Evolutionary conservation across 53 echinoderm and acorn worm species (phyloP).

Genomic region (Crossaster papposus): DNA sequence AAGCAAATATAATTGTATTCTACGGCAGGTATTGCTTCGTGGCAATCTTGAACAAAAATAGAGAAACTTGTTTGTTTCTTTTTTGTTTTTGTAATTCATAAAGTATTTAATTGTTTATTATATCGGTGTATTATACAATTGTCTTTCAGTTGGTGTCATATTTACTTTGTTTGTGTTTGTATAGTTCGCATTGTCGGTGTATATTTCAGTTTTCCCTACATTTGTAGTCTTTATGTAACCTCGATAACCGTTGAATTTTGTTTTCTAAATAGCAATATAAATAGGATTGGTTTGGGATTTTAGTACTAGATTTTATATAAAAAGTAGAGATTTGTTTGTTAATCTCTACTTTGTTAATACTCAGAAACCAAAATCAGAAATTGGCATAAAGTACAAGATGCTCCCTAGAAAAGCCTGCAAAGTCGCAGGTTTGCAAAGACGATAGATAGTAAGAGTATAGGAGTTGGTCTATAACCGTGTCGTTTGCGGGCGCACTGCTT

Average conservation of each 20-base stretch:
- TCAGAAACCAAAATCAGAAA: no score
- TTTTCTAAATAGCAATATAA: not conserved
- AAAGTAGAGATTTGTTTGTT: no score
- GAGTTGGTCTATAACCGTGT: no score
- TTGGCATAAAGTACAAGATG: no score
- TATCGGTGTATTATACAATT: not conserved
- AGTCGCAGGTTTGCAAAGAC: no score
- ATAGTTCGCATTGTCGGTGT: not conserved
- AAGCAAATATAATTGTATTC: constrained; percentile 33
- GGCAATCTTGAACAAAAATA: not conserved
- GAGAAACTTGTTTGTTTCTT: not conserved
- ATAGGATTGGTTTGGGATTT: no score
- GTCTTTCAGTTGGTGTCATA: constrained; percentile 6
- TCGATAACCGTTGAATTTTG: not conserved
- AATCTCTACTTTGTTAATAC: no score
- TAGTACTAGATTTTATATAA: no score
- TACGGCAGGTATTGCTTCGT: not conserved
- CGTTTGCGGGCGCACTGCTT: no score
- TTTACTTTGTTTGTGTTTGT: not conserved
- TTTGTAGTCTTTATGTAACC: not conserved
- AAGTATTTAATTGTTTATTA: not conserved
- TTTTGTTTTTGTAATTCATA: not conserved
- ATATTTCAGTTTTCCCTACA: not conserved
- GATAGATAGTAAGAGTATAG: no score
- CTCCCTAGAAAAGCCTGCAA: no score